phyloP scores from a whole-genome alignment of 1,140 invertebrate genomes.

The Brachionus paranguensis region DNA sequence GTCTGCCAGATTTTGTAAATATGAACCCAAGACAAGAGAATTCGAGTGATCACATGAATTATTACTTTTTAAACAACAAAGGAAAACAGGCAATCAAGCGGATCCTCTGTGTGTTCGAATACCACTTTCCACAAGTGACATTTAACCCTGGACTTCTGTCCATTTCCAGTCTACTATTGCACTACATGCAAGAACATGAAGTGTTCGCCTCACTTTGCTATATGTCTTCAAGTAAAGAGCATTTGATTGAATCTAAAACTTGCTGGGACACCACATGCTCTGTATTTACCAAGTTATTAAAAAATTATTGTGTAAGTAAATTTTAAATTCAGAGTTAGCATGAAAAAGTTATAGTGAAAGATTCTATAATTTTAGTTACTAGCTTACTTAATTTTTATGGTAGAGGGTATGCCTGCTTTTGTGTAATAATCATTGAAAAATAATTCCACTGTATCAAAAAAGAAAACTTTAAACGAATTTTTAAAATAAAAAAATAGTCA shows the following conservation, averaged over 20 bases:
- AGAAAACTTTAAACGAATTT: too few relatives aligned
- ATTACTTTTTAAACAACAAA: conserved; percentile 32
- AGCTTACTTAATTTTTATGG: too few relatives aligned
- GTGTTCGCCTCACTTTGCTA: not conserved
- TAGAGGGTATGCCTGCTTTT: too few relatives aligned
- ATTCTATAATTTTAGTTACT: too few relatives aligned
- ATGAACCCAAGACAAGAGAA: not conserved
- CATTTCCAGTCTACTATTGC: conserved; percentile 14
- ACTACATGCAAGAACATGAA: conserved; percentile 37
- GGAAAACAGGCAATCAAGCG: conserved; percentile 34
- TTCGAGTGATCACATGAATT: conserved; percentile 15
- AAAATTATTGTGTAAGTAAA: conserved; percentile 32
- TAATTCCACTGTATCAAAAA: too few relatives aligned
- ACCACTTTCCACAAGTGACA: conserved; percentile 32
- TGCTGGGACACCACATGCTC: conserved; percentile 1
- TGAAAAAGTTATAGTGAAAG: too few relatives aligned
- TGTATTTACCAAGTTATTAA: conserved; percentile 22
- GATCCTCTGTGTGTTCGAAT: conserved; percentile 29
- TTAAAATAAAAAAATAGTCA: too few relatives aligned
- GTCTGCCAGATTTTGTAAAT: conserved; percentile 35
- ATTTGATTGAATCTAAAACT: not conserved
- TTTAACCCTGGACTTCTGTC: conserved; percentile 13
- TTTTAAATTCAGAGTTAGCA: not conserved
- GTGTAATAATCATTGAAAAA: too few relatives aligned
- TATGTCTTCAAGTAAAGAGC: conserved; percentile 2